Evolutionary conservation across 2,113 vertebrate genomes (phyloP), one percentile per base, ranked within the genome.

Genomic region (Taurulus bubalis): DNA sequence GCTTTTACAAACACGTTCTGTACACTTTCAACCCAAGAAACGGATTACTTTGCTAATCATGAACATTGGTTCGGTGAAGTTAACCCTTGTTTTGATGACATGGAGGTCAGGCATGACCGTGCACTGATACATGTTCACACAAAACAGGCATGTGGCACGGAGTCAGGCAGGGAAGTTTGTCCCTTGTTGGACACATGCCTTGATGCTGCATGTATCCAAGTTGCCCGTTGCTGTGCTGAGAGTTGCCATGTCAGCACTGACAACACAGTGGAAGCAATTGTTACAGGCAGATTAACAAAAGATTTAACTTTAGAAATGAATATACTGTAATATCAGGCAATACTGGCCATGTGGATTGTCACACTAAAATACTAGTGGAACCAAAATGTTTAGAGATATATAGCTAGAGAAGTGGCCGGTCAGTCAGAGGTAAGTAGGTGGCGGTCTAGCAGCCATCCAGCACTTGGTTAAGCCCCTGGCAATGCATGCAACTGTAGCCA

Each of bases 211-310:
- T 91, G 75, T 26, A 64, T 81, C 80, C 71, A 84, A 82, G 77
- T 75, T 51, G 26, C 77, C 9, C 22, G 68, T 80, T 74, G 72
- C 76, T 75, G 68, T 64, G 79, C 77, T 76, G 76, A 88, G 68
- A 91, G 84, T 81, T 90, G 90, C 80, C 75, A 49, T 84, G 85
- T 91, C 89, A 90, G 91, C 88, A 87, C 77, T 81, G 81, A 49
- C 71, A 76, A 71, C 69, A 90, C 84, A 85, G 79, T 76, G 56
- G 68, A 68, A 78, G 45, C 68, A 77, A 83, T 78, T 80, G 79
- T 85, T 71, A 55, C 11, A 75, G 40, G 30, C 36, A 73, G 62
- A 60, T 40, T 81, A 40, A 79, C 1, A 45, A 11, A 51, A 47
- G 18, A 45, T 12, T 1, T 18, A 70, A 80, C 72, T 77, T 86